Evolutionary conservation across 53 echinoderm and acorn worm genomes (phyloP), one percentile per base, ranked within the genome.

Genomic region (Holothuria leucospilota): DNA sequence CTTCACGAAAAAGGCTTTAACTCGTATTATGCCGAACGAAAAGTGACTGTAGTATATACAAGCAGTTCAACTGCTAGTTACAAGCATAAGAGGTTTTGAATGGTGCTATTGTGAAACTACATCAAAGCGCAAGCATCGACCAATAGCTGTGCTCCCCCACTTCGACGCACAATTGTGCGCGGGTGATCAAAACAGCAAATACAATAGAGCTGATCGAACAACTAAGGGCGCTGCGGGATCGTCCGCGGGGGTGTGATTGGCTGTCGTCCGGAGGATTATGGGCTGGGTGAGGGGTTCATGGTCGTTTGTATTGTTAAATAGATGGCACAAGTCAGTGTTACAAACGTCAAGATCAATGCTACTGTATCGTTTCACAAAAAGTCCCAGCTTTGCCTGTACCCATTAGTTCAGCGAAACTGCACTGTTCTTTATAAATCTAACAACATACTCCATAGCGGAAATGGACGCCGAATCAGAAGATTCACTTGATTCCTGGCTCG

Each of bases 401-500:
- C 52, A 52, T 52, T 52, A 11, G 15, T 52, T 5, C 56, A 16
- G 0, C 1, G 15, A 56, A 56, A 56, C 18, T 56, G 8, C 8
- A 46, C 8, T 46, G 46, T 7, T 46, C 3, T 46, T 46, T 46
- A 46, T 7, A 46, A 46, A 5, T 46, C 18, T 16, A 56, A 56
- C 56, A 2, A 16, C 16, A 10, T 56, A 56, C 56, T 52, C 12
- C 52, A 14, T 52, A 34, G 18, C 13, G 20, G 38, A 71, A 71
- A 71, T 71, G 71, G 71, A 71, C 20, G 71, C 71, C 29, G 71
- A 71, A 38, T 9, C 3, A 0, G 71, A 71, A 30, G 29, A 38
- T 38, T 71, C 71, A 71, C 71, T 71, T 71, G 71, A 71, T 71
- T 71, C 71, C 3, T 71, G 71, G 71, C 71, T 71, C 42, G 41